Evolutionary conservation across 2,113 vertebrate species (phyloP).

Genomic region (Lamprologus sp.): DNA sequence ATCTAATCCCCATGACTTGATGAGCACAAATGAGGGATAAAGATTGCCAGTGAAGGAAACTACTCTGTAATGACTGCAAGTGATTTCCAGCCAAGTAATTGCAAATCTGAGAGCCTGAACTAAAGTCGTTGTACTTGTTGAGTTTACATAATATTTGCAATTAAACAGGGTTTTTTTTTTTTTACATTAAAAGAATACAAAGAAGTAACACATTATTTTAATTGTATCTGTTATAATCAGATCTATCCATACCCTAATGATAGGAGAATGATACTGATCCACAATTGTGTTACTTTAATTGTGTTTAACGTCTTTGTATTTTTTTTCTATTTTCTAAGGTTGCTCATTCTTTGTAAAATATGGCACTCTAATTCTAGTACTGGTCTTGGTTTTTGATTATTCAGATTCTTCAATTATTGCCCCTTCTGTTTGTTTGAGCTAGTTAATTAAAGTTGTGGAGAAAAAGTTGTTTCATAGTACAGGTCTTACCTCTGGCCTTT

Average conservation of each 20-base stretch:
- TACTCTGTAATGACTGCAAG: not conserved
- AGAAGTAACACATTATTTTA: not conserved
- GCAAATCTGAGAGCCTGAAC: not conserved
- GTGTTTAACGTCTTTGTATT: not conserved
- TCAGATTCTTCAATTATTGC: not conserved
- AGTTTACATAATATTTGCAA: not conserved
- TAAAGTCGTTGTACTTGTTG: not conserved
- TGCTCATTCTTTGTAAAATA: not conserved
- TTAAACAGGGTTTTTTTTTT: fast-evolving
- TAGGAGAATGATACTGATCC: not conserved
- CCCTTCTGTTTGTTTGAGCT: not conserved
- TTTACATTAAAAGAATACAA: not conserved
- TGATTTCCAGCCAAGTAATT: not conserved
- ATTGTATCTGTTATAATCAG: not conserved
- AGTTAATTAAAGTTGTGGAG: not conserved
- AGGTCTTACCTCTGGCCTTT: not conserved
- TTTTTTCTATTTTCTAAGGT: not conserved
- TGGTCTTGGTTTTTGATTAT: not conserved
- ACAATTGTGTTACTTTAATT: not conserved
- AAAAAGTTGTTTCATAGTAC: not conserved
- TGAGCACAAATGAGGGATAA: not conserved
- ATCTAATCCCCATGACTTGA: not conserved
- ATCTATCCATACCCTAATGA: not conserved
- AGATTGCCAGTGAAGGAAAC: not conserved
- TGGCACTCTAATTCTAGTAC: not conserved